phyloP scores from a whole-genome alignment of 2,888 invertebrate genomes.

The Panorpa germanica region DNA sequence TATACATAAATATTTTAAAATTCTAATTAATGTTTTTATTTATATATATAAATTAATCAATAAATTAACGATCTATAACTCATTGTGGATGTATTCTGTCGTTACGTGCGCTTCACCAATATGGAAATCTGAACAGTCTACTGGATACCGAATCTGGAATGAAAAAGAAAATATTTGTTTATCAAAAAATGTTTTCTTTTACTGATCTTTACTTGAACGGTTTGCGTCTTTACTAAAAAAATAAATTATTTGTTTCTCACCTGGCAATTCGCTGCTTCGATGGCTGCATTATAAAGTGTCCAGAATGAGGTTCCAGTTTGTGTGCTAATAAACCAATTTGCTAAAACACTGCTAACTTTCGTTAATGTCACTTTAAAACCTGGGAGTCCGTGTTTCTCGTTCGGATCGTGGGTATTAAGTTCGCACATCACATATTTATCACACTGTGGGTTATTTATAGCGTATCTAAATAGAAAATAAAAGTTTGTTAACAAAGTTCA shows the following conservation, averaged over 20 bases:
- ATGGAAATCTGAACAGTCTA: slow-evolving; percentile 60
- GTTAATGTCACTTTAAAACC: slow-evolving; percentile 53
- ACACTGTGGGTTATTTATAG: slow-evolving; percentile 46
- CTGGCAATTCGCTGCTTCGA: slow-evolving; percentile 50
- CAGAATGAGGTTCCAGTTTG: slow-evolving; percentile 58
- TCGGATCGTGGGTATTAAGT: slow-evolving; percentile 45
- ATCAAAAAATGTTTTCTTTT: slow-evolving; percentile 4
- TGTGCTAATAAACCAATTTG: slow-evolving; percentile 59
- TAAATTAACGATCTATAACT: too few species aligned
- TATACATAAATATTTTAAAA: too few species aligned
- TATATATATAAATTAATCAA: too few species aligned
- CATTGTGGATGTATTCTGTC: slow-evolving; percentile 65
- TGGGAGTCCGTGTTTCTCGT: slow-evolving; percentile 33
- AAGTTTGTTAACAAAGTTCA: too few species aligned
- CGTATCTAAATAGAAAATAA: too few species aligned
- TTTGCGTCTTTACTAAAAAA: slow-evolving; percentile 17
- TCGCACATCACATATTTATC: slow-evolving; percentile 63
- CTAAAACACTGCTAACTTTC: slow-evolving; percentile 52
- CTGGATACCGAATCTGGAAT: slow-evolving; percentile 42
- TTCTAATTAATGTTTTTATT: too few species aligned
- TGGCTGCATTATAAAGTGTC: slow-evolving; percentile 57
- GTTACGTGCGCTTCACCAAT: slow-evolving; percentile 66
- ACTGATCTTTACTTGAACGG: slow-evolving; percentile 10
- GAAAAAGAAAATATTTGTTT: slow-evolving; percentile 14
- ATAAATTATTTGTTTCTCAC: slow-evolving; percentile 27